Evolutionary conservation across 2,888 invertebrate genomes (phyloP), one percentile per base, ranked within the genome.

Genomic region (Panorpa germanica): DNA sequence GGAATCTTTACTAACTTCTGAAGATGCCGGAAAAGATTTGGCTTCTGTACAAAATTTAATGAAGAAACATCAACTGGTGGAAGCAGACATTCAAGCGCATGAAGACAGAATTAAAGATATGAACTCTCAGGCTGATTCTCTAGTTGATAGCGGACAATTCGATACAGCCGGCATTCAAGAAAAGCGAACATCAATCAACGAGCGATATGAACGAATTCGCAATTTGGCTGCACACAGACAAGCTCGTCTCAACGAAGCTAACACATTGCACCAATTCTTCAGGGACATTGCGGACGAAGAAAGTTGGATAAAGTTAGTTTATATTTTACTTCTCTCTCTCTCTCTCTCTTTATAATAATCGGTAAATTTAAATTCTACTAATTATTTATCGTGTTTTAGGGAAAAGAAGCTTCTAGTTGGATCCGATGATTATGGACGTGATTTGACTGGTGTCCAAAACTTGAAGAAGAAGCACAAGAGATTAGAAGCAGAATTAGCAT

Each of bases 201-300:
- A 90, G 53, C 76, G 96, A 35, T 96, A 93, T 59, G 88, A 88
- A 56, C 70, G 90, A 42, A 86, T 93, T 43, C 75, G 81, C 52
- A 85, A 81, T 50, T 63, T 93, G 41, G 90, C 93, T 29, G 82
- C 85, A 25, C 85, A 91, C 48, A 69, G 96, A 26, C 83, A 91
- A 46, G 81, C 83, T 6, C 65, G 90, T 18, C 65, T 98, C 34
- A 83, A 88, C 53, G 96, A 98, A 57, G 95, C 96, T 23, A 83
- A 93, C 50, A 95, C 93, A 5, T 67, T 98, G 49, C 96, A 98
- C 55, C 96, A 98, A 59, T 98, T 98, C 78, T 90, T 96, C 71
- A 64, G 96, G 31, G 96, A 98, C 51, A 93, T 98, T 50, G 96
- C 96, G 38, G 96, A 98, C 49, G 96, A 98, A 59, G 96, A 98